Percentiles rank a stretch among this genome's conserved stretches.
These are phyloP conservation scores for Lepidochrysops patricia DNA, from an alignment of 2,888 invertebrate genomes.

Conservation along the genomic window DNA sequence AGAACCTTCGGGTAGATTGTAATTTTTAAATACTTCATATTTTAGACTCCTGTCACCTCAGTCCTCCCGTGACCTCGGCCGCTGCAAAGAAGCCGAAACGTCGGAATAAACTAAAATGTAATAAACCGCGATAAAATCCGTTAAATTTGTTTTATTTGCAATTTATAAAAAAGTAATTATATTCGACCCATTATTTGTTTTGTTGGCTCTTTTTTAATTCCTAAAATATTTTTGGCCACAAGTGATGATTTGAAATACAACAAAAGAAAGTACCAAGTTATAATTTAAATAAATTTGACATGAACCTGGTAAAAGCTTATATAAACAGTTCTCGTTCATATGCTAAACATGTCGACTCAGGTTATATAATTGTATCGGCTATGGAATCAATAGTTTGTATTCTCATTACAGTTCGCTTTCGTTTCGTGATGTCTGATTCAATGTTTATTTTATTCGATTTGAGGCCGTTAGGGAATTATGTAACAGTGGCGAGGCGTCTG, in stretches of 20 bases:
- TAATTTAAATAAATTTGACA: neutral
- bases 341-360: conserved; percentile 2
- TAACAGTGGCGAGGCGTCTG: too few relatives aligned
- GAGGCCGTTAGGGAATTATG: neutral
- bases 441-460: neutral
- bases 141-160: too few relatives aligned
- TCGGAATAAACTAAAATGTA: too few relatives aligned
- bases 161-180: too few relatives aligned
- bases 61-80: too few relatives aligned
- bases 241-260: neutral
- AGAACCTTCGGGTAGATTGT: too few relatives aligned
- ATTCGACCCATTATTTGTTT: too few relatives aligned
- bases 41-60: too few relatives aligned
- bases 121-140: too few relatives aligned
- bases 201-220: neutral
- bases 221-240: neutral
- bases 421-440: neutral
- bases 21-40: too few relatives aligned
- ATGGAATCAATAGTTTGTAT: conserved; percentile 8
- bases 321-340: neutral
- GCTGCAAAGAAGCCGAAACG: too few relatives aligned
- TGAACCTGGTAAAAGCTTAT: neutral
- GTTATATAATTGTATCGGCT: conserved; percentile 1
- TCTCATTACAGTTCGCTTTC: conserved; percentile 7
- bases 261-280: neutral